Evolutionary conservation across 2,113 vertebrate species (phyloP), one percentile per base, ranked within the genome.

Genomic region (Xyliphius kryptos): DNA sequence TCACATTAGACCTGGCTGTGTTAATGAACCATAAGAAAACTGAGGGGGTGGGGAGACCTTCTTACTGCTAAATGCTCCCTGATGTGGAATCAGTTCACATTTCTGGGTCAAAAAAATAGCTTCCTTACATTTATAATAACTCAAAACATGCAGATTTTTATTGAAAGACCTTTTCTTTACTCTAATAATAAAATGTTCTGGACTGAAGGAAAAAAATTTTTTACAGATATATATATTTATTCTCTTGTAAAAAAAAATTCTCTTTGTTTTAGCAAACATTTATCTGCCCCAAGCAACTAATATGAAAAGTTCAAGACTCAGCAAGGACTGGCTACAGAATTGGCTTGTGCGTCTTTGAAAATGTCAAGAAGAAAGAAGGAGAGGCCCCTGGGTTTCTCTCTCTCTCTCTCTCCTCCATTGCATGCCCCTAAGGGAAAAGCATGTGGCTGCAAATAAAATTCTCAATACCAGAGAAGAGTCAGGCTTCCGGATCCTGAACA

Each of bases 371-470:
- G 15, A 49, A 26, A 58, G 19, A 26, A 26, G 47, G 2, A 32
- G 26, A 32, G 26, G 26, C 26, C 69, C 57, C 14, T 38, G 54
- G n/a, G n/a, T n/a, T 51, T 51, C 49, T 40, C 50, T 59, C 21
- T 55, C 49, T n/a, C n/a, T n/a, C n/a, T n/a, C n/a, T n/a, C 22
- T 41, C 40, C 36, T 58, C 38, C n/a, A 32, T 61, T 56, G 22
- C 57, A 43, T 55, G 49, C 32, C 58, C 54, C 62, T 49, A 54
- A 56, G 56, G 59, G 41, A 64, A 63, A 69, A 69, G 61, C 63
- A 41, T 40, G 63, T 61, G 69, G 67, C 51, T 70, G 64, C 74
- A 69, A 79, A 76, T 69, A 60, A 72, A 70, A 71, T 68, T 69
- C 68, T 57, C 60, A 64, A 75, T 66, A 73, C 72, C 44, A 56